Conservation (phyloP, 2,888 invertebrate species). For the Periphyllus acericola region DNA sequence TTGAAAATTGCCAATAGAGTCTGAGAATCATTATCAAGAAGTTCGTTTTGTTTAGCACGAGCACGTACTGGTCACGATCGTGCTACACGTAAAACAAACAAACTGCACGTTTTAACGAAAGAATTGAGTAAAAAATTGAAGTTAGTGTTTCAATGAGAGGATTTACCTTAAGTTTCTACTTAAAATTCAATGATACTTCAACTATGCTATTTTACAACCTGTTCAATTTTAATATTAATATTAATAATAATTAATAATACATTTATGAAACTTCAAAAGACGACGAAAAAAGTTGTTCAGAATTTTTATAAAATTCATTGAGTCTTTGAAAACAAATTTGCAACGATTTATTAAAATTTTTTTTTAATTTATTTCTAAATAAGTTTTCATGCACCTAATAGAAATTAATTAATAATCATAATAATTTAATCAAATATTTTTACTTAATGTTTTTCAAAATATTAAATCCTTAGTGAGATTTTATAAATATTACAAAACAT, state of each 20-base stretch:
- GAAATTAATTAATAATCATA: background rate
- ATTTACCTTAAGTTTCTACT: background rate
- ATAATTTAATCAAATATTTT: background rate
- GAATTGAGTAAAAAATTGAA: background rate
- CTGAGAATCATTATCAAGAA: background rate
- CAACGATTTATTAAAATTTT: background rate
- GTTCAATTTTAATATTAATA: background rate
- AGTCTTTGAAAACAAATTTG: constrained; percentile 11
- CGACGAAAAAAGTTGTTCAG: background rate
- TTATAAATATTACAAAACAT: background rate
- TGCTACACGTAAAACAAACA: background rate
- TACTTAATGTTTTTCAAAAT: background rate
- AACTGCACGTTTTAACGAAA: background rate
- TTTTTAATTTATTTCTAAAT: background rate
- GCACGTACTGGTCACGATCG: background rate
- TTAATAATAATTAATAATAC: background rate
- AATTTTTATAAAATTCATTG: background rate
- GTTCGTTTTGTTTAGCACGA: background rate
- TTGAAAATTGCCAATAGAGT: constrained; percentile 21
- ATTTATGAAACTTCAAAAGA: constrained; percentile 4
- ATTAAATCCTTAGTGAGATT: background rate
- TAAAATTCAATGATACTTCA: constrained; percentile 14
- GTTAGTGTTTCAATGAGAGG: background rate
- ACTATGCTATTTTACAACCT: background rate
- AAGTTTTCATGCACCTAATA: background rate